Evolutionary conservation across 2,113 vertebrate genomes (phyloP).

Genomic region (Toxotes chatareus): DNA sequence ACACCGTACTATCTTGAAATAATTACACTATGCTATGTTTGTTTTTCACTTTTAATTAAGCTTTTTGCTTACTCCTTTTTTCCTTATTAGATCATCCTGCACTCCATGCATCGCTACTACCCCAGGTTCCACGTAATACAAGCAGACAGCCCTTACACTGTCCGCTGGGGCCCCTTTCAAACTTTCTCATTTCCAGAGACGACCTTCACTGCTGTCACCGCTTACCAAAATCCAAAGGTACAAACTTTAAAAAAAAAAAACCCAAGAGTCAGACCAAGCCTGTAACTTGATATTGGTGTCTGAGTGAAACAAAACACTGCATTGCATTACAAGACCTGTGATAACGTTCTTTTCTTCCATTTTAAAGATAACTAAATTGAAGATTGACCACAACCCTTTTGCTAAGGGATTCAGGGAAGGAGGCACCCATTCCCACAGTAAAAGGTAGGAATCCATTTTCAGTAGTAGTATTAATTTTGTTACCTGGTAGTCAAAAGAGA

Average conservation of each 20-base stretch:
- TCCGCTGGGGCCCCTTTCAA: conserved; percentile 87
- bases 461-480: not conserved
- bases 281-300: not conserved
- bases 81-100: conserved; percentile 83
- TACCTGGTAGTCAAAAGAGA: not conserved
- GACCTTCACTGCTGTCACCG: conserved; percentile 90
- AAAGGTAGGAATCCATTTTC: conserved; percentile 75
- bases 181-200: conserved; percentile 91
- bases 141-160: conserved; percentile 87
- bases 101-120: conserved; percentile 89
- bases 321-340: not conserved
- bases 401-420: conserved; percentile 89
- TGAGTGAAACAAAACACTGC: not conserved
- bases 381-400: conserved; percentile 93
- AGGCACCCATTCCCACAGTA: conserved; percentile 82
- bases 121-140: conserved; percentile 89
- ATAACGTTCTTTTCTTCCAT: not conserved
- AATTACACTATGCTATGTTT: rapidly evolving
- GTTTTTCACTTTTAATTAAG: not conserved
- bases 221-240: conserved; percentile 92
- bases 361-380: conserved; percentile 89
- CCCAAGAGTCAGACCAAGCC: not conserved
- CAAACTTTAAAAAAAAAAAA: not conserved
- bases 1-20: not conserved
- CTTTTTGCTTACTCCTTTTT: not conserved